A percentile compares a stretch with the other conserved stretches of the same genome.
Conservation (phyloP, 2,888 invertebrate species). For the Ctenicera cuprea region DNA sequence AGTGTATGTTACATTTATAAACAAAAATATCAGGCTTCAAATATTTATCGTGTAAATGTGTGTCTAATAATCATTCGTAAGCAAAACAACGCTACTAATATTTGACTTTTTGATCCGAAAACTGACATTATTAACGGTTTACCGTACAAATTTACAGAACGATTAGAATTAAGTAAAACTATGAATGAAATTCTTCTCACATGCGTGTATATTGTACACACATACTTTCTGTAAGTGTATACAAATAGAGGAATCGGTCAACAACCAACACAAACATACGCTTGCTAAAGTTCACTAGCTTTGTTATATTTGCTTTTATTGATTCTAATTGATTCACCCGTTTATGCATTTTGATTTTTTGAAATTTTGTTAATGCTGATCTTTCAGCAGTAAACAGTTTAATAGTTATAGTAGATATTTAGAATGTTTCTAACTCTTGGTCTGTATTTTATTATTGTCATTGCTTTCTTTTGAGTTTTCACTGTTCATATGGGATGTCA, state of each 20-base stretch:
- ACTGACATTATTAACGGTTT: constrained; percentile 60
- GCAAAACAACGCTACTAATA: constrained; percentile 57
- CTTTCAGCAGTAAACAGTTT: not conserved
- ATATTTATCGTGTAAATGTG: constrained; percentile 65
- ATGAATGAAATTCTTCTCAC: constrained; percentile 49
- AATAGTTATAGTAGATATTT: too few relatives aligned
- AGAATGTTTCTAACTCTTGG: too few relatives aligned
- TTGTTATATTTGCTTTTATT: constrained; percentile 44
- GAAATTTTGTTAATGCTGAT: not conserved
- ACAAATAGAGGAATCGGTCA: constrained; percentile 58
- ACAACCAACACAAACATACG: constrained; percentile 55
- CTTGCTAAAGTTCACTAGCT: constrained; percentile 43
- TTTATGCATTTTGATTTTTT: constrained; percentile 19
- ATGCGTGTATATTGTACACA: constrained; percentile 41
- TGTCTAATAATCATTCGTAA: constrained; percentile 53
- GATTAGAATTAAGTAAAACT: constrained; percentile 62
- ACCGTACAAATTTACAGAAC: constrained; percentile 65
- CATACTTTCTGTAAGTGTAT: constrained; percentile 50
- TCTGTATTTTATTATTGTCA: too few relatives aligned
- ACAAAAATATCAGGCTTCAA: constrained; percentile 58
- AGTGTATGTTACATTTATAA: constrained; percentile 44
- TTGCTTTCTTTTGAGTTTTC: too few relatives aligned
- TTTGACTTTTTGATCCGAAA: constrained; percentile 61
- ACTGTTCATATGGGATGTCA: too few relatives aligned
- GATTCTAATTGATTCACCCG: constrained; percentile 42